These are phyloP conservation scores for Albula glossodonta DNA, from an alignment of 2,113 vertebrate species.

Conservation along the genomic window DNA sequence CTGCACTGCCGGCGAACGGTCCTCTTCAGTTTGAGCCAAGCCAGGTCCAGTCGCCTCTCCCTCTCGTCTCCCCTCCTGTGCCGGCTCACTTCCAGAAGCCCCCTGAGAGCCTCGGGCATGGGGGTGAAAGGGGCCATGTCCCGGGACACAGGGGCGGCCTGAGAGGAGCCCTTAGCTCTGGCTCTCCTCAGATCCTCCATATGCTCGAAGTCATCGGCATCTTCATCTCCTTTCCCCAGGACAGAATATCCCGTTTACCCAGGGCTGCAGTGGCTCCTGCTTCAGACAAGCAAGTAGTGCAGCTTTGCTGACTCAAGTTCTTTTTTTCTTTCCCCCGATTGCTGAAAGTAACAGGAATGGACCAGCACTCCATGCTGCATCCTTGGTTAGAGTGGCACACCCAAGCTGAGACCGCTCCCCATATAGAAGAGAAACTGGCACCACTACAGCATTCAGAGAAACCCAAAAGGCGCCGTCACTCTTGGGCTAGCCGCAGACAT, in stretches of 20 bases:
- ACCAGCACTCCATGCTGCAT: neutral
- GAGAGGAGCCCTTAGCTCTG: neutral
- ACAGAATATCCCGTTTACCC: neutral
- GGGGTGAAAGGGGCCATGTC: neutral
- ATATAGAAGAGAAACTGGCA: neutral
- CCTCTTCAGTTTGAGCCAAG: slow-evolving; percentile 41
- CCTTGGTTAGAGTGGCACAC: neutral
- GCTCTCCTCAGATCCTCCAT: slow-evolving; percentile 1
- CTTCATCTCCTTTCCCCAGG: neutral
- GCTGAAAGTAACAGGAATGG: neutral
- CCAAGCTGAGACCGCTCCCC: neutral
- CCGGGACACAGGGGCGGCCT: too few species aligned
- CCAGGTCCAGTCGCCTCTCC: slow-evolving; percentile 38
- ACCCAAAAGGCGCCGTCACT: neutral
- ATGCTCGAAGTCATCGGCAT: neutral
- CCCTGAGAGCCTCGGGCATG: slow-evolving; percentile 35
- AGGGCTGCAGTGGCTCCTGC: neutral
- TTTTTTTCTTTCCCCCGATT: neutral
- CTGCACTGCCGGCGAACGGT: slow-evolving; percentile 35
- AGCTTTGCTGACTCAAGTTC: neutral
- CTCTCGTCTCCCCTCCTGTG: slow-evolving; percentile 12
- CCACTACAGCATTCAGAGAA: neutral
- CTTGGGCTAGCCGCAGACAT: neutral
- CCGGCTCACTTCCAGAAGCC: slow-evolving; percentile 22
- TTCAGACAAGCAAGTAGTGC: neutral